Conservation (phyloP, 2,113 vertebrate species). For the Elaphurus davidianus region DNA sequence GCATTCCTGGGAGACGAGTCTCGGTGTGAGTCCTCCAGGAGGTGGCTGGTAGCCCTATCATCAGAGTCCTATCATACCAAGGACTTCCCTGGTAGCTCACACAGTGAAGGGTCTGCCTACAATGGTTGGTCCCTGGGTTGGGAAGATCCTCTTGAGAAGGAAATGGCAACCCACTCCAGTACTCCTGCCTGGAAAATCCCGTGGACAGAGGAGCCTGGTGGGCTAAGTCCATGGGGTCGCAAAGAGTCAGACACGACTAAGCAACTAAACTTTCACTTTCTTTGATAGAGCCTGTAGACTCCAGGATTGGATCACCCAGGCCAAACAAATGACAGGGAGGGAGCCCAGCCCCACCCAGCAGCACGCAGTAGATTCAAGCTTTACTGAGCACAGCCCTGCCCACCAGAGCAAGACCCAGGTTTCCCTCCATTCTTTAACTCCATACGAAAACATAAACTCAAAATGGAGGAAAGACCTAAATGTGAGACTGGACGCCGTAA, state of each 20-base stretch:
- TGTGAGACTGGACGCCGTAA: accelerated
- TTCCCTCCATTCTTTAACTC: background rate
- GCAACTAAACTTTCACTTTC: too few species aligned
- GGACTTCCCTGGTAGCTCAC: too few species aligned
- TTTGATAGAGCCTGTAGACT: background rate
- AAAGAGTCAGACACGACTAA: too few species aligned
- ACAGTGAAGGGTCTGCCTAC: too few species aligned
- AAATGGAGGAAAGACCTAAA: background rate
- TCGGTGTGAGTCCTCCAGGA: background rate
- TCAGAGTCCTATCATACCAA: too few species aligned
- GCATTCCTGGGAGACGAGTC: background rate
- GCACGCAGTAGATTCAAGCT: background rate
- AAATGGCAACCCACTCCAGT: too few species aligned
- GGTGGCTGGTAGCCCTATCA: background rate
- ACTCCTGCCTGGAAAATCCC: too few species aligned
- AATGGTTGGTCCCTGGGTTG: too few species aligned
- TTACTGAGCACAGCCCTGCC: background rate
- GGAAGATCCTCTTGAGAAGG: too few species aligned
- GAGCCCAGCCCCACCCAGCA: background rate
- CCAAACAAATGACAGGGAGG: background rate
- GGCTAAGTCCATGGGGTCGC: too few species aligned
- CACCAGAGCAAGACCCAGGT: background rate
- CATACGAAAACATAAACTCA: background rate
- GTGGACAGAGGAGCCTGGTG: too few species aligned
- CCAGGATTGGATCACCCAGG: background rate